A percentile compares a stretch with the other conserved stretches of the same genome.
phyloP scores from a whole-genome alignment of 1,140 invertebrate genomes.

The Drosophila sturtevanti region DNA sequence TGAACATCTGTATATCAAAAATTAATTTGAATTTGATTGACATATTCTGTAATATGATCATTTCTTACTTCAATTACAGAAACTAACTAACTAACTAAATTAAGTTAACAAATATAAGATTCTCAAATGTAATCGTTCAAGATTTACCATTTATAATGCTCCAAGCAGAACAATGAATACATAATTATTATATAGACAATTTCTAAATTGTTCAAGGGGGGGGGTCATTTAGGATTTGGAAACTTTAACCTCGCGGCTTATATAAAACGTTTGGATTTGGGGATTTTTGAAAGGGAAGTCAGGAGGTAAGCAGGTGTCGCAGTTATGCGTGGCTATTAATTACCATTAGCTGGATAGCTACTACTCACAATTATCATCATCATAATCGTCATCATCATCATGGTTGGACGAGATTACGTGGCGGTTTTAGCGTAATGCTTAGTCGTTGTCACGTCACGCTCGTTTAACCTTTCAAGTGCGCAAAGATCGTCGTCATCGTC shows the following conservation, averaged over 20 bases:
- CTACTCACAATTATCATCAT: conserved; percentile 26
- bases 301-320: conserved; percentile 40
- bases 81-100: no score
- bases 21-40: no score
- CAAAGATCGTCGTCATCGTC: conserved; percentile 30
- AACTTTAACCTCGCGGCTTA: conserved; percentile 25
- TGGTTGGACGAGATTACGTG: conserved; percentile 29
- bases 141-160: not conserved
- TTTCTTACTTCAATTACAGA: no score
- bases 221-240: not conserved
- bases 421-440: conserved; percentile 23
- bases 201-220: no score
- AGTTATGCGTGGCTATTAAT: conserved; percentile 47
- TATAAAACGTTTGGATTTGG: conserved; percentile 26
- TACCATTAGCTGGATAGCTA: conserved; percentile 27
- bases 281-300: not conserved
- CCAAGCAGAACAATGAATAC: no score
- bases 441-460: conserved; percentile 44
- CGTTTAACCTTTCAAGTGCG: conserved; percentile 65
- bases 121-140: not conserved
- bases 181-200: no score
- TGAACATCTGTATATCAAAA: no score
- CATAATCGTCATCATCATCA: conserved; percentile 7
- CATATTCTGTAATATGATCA: no score
- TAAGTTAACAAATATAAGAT: no score